Base-by-base conservation (phyloP, 92 coral and sea anemone species). In the Porites rus region DNA sequence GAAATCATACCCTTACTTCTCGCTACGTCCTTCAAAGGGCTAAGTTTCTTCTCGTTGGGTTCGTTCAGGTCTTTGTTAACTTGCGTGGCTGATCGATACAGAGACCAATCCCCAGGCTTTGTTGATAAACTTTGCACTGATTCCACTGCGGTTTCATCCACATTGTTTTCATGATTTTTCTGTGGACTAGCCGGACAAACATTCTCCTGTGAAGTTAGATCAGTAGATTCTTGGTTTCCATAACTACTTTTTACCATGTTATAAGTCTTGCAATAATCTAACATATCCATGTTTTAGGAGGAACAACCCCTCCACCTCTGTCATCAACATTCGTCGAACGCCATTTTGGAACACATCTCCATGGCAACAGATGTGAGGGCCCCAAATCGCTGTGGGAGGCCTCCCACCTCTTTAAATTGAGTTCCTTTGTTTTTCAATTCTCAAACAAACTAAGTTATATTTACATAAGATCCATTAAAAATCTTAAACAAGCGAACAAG, bases 251-350 rank as follows among this genome's bases (percentile, higher is more conserved):
- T 94, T 88, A 97, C 94, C 81, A 87, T 97, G 51, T 86, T 92
- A 89, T 90, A 95, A 6, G 97, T 93, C 81, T 97, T 92, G 69
- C 99, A 97, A 73, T 97, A 97, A 52, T 97, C 96, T 78, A 97
- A 84, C 99, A 97, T 97, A 59, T 88, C 96, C 95, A 90, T 85
- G 17, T 70, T 58, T 18, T 17, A 62, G 76, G 83, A 59, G 85
- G 86, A 72, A 89, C 63, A 22, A 46, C 13, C n/a, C 91, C 93
- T 59, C 85, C 54, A 52, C 17, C 18, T 61, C 61, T 38, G 52
- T 51, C 69, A 74, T 82, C 79, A 78, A 75, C 82, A 81, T 60
- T 75, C 69, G 18, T 75, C 25, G 88, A 94, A 93, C 96, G 98
- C 98, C 98, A 94, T 94, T 85, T 94, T 94, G 93, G 92, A 84